phyloP scores from a whole-genome alignment of 2,888 invertebrate genomes.

The Lucinisca nassula region DNA sequence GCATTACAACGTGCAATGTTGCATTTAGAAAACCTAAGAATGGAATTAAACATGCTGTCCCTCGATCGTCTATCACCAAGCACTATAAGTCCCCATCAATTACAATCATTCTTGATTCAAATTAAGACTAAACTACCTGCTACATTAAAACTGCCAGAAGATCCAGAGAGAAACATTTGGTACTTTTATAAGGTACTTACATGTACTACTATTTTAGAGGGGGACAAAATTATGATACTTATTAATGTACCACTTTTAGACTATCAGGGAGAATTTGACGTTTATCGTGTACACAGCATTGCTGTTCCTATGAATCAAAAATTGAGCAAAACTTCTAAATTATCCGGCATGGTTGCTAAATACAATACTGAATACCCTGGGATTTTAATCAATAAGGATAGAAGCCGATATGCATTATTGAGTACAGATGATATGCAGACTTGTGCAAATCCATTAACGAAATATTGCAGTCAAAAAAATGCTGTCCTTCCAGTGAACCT shows the following conservation, averaged over 20 bases:
- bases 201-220: background rate
- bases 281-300: background rate
- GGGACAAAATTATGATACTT: background rate
- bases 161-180: background rate
- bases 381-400: background rate
- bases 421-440: too few species aligned
- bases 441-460: too few species aligned
- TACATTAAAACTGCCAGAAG: background rate
- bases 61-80: background rate
- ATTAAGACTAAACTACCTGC: background rate
- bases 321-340: too few species aligned
- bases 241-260: background rate
- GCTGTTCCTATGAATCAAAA: background rate
- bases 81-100: background rate
- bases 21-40: too few species aligned
- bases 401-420: too few species aligned
- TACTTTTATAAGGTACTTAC: background rate
- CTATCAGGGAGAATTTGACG: background rate
- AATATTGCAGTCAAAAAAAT: too few species aligned
- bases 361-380: background rate
- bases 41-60: constrained; percentile 1
- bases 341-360: too few species aligned
- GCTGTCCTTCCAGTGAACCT: too few species aligned
- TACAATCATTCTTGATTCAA: background rate
- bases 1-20: too few species aligned